Conservation (phyloP, 92 coral and sea anemone genomes). For the Palythoa caribaeorum region DNA sequence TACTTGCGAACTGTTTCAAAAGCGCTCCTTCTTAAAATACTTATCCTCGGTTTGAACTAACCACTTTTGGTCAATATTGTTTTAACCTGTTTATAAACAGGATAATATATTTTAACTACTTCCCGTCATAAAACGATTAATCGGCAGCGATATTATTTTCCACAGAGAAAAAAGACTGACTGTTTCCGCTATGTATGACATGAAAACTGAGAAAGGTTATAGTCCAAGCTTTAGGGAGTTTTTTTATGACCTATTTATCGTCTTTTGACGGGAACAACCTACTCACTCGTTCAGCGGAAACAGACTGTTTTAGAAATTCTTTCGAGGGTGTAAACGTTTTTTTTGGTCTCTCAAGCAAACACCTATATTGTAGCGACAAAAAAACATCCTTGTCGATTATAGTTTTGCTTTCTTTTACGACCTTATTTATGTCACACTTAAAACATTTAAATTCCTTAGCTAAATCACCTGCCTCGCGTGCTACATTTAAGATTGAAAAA, state of each 20-base stretch:
- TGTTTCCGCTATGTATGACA: not conserved
- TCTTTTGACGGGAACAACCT: not conserved
- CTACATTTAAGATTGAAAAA: not conserved
- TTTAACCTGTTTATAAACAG: not conserved
- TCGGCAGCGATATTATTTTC: not conserved
- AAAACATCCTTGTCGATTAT: not conserved
- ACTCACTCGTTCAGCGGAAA: not conserved
- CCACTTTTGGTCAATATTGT: not conserved
- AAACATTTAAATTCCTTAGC: not conserved
- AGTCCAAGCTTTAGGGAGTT: not conserved
- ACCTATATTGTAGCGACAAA: not conserved
- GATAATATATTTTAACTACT: slow-evolving; percentile 1
- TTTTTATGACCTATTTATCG: not conserved
- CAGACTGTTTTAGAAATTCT: not conserved
- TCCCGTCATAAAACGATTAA: slow-evolving; percentile 3
- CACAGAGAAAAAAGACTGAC: not conserved
- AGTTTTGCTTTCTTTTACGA: not conserved
- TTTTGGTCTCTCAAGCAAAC: not conserved
- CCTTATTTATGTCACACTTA: not conserved
- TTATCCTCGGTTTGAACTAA: not conserved
- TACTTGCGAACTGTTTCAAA: no score
- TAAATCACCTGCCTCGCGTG: not conserved
- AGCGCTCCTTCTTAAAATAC: not conserved
- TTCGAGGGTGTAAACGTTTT: not conserved
- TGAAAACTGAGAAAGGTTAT: not conserved